Percentiles rank a stretch among this genome's conserved stretches.
Conservation (phyloP, 2,888 invertebrate species). For the Drosophila gaucha region DNA sequence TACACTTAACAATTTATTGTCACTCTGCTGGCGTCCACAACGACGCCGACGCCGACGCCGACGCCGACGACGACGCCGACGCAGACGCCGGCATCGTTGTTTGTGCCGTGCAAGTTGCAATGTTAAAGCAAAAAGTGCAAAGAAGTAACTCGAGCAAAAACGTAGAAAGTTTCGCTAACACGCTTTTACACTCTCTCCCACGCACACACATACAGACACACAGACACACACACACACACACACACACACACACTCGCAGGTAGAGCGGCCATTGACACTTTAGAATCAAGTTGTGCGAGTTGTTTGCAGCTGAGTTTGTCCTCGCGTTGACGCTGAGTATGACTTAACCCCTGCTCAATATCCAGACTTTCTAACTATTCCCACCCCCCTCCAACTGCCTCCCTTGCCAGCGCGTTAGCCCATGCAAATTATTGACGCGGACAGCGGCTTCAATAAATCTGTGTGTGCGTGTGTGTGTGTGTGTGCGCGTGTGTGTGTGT, state of each 20-base stretch:
- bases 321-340: slow-evolving; percentile 27
- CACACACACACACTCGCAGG: slow-evolving; percentile 37
- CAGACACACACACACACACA: slow-evolving; percentile 9
- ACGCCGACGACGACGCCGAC: not conserved
- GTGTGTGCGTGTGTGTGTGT: slow-evolving; percentile 18
- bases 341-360: slow-evolving; percentile 22
- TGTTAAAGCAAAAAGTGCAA: slow-evolving; percentile 39
- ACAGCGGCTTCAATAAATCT: slow-evolving; percentile 72
- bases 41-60: not conserved
- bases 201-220: slow-evolving; percentile 14
- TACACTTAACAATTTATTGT: slow-evolving; percentile 78
- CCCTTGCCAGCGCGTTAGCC: slow-evolving; percentile 44
- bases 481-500: slow-evolving; percentile 32
- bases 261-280: slow-evolving; percentile 71
- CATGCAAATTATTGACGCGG: slow-evolving; percentile 77
- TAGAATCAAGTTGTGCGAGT: slow-evolving; percentile 45
- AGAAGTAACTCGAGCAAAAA: slow-evolving; percentile 65
- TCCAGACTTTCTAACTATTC: not conserved
- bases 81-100: slow-evolving; percentile 24
- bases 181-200: slow-evolving; percentile 65
- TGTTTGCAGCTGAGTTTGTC: slow-evolving; percentile 52
- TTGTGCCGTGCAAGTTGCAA: slow-evolving; percentile 44
- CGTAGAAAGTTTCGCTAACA: slow-evolving; percentile 73
- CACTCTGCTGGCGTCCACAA: slow-evolving; percentile 55
- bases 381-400: not conserved